Percentiles rank a stretch among this genome's conserved stretches.
Evolutionary conservation across 2,113 vertebrate genomes (phyloP).

Genomic region (Orcinus orca): DNA sequence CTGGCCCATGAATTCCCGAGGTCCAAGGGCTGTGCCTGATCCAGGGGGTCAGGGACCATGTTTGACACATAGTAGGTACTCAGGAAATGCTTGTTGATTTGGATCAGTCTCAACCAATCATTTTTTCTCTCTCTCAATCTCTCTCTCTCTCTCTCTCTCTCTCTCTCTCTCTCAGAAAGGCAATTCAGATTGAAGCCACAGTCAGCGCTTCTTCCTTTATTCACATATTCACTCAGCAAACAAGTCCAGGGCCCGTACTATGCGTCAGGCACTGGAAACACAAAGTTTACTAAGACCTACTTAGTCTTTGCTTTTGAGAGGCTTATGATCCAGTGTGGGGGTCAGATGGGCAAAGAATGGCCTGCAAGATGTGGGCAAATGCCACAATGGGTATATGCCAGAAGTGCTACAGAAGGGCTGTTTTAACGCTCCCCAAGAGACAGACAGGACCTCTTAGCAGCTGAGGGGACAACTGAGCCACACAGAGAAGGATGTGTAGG

Average conservation of each 20-base stretch:
- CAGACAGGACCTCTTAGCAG: background rate
- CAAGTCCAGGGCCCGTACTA: background rate
- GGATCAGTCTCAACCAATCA: background rate
- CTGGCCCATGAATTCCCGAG: background rate
- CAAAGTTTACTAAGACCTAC: background rate
- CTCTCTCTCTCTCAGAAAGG: background rate
- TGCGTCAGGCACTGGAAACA: background rate
- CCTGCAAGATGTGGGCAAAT: background rate
- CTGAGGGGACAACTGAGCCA: background rate
- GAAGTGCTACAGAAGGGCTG: rapidly evolving
- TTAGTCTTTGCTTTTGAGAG: background rate
- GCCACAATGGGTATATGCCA: rapidly evolving
- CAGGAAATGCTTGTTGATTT: background rate
- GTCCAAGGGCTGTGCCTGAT: background rate
- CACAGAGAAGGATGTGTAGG: background rate
- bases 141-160: background rate
- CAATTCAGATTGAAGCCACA: background rate
- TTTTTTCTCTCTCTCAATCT: background rate
- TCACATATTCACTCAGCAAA: background rate
- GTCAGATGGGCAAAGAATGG: background rate
- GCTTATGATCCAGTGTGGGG: rapidly evolving
- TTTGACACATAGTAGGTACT: background rate
- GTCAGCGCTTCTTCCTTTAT: rapidly evolving
- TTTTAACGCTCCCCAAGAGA: background rate
- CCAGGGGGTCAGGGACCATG: too few species aligned